Percentiles rank a stretch among this genome's conserved stretches.
phyloP scores from a whole-genome alignment of 2,888 invertebrate genomes.

The Netelia fuscicornis region DNA sequence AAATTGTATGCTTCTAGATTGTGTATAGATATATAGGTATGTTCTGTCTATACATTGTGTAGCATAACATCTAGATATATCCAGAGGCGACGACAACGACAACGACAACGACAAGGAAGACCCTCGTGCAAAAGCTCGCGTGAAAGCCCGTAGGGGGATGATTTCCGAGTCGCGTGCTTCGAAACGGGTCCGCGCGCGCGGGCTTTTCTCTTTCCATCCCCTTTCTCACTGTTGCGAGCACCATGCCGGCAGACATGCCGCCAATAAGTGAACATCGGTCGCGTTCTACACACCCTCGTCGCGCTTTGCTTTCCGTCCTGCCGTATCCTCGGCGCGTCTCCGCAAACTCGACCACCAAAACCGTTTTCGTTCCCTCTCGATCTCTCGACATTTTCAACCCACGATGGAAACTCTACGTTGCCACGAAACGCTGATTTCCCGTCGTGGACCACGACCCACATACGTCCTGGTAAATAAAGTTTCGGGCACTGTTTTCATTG shows the following conservation, averaged over 20 bases:
- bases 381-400: constrained; percentile 21
- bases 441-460: constrained; percentile 41
- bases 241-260: constrained; percentile 84
- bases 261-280: constrained; percentile 85
- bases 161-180: constrained; percentile 66
- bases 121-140: constrained; percentile 67
- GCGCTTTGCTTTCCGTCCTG: constrained; percentile 76
- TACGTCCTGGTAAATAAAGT: constrained; percentile 40
- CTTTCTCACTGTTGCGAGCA: constrained; percentile 67
- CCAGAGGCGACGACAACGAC: constrained; percentile 56
- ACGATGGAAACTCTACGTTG: constrained; percentile 6
- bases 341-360: constrained; percentile 76
- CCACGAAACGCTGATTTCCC: constrained; percentile 49
- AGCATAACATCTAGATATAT: constrained; percentile 54
- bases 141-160: constrained; percentile 59
- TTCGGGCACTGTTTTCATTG: background rate
- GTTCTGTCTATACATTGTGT: background rate
- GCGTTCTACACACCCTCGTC: constrained; percentile 80
- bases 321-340: constrained; percentile 68
- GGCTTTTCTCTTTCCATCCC: constrained; percentile 43
- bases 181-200: constrained; percentile 59
- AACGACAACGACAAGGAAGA: constrained; percentile 59
- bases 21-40: constrained; percentile 1
- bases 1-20: constrained; percentile 57
- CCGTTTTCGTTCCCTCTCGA: constrained; percentile 66